Evolutionary conservation across 53 echinoderm and acorn worm species (phyloP).

Genomic region (Glandiceps talaboti): DNA sequence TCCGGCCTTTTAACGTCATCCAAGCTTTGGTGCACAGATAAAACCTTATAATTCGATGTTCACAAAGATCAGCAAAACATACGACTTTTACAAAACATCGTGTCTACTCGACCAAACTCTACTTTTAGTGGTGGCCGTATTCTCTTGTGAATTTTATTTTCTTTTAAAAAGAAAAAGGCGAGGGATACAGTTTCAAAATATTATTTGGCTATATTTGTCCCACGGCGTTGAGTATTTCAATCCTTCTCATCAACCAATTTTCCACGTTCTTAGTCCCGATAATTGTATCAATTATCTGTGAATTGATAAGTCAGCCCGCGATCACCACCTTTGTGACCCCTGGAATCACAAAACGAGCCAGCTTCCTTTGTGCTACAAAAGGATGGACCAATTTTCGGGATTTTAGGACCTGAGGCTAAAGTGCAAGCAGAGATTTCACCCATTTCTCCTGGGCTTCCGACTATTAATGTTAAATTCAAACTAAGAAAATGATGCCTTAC

Average conservation of each 20-base stretch:
- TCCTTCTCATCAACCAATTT: neutral
- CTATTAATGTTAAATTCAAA: neutral
- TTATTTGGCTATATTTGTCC: constrained; percentile 1
- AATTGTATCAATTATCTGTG: neutral
- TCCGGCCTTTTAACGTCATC: too few species aligned
- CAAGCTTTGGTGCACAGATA: too few species aligned
- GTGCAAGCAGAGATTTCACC: neutral
- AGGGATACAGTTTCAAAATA: too few species aligned
- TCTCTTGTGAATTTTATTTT: too few species aligned
- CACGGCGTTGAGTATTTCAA: neutral
- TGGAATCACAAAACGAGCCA: neutral
- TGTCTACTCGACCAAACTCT: too few species aligned
- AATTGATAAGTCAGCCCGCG: neutral
- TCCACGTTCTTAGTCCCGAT: neutral
- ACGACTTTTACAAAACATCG: too few species aligned
- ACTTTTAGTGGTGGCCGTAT: too few species aligned
- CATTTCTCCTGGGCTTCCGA: neutral
- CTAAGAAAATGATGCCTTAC: neutral
- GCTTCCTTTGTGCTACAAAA: too few species aligned
- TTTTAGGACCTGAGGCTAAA: neutral
- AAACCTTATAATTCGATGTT: too few species aligned
- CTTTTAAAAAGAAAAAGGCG: too few species aligned
- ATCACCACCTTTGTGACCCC: neutral
- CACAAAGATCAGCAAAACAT: too few species aligned
- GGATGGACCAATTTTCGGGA: neutral